Percentiles rank a stretch among this genome's conserved stretches.
These are phyloP conservation scores for Nesidiocoris tenuis DNA, from an alignment of 2,888 invertebrate species.

Conservation along the genomic window DNA sequence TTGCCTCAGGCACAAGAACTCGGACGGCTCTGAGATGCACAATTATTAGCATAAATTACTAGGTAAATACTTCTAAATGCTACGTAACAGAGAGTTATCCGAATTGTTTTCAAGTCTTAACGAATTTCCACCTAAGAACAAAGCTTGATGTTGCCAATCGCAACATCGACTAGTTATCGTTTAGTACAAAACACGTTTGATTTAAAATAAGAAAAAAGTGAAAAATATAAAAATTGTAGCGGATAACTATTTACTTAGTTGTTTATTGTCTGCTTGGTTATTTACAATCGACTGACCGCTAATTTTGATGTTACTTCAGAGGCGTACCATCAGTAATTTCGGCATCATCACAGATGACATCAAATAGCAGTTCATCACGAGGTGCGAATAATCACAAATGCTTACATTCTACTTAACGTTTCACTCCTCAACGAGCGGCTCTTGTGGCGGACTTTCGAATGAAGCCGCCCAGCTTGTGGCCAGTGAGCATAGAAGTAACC, in stretches of 20 bases:
- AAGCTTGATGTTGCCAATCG: slow-evolving; percentile 6
- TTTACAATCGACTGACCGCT: background rate
- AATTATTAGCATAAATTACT: background rate
- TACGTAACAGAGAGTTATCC: background rate
- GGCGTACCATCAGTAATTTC: too few relatives aligned
- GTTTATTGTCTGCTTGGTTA: background rate
- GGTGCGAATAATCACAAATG: too few relatives aligned
- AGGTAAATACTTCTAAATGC: background rate
- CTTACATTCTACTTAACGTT: too few relatives aligned
- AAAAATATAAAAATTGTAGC: background rate
- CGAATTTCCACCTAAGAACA: background rate
- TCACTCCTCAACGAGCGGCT: too few relatives aligned
- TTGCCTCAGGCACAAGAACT: background rate
- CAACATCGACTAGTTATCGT: slow-evolving; percentile 39
- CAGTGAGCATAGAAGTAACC: too few relatives aligned
- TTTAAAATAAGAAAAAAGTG: slow-evolving; percentile 27
- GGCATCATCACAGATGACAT: too few relatives aligned
- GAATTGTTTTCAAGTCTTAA: background rate
- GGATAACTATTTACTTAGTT: background rate
- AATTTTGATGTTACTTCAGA: background rate
- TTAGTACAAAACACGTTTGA: slow-evolving; percentile 38
- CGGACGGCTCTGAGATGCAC: background rate
- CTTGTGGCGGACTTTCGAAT: too few relatives aligned
- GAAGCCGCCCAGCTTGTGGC: too few relatives aligned
- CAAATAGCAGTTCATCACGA: too few relatives aligned